A percentile compares a stretch with the other conserved stretches of the same genome.
phyloP scores from a whole-genome alignment of 2,113 vertebrate species.

The Chionodraco myersi region DNA sequence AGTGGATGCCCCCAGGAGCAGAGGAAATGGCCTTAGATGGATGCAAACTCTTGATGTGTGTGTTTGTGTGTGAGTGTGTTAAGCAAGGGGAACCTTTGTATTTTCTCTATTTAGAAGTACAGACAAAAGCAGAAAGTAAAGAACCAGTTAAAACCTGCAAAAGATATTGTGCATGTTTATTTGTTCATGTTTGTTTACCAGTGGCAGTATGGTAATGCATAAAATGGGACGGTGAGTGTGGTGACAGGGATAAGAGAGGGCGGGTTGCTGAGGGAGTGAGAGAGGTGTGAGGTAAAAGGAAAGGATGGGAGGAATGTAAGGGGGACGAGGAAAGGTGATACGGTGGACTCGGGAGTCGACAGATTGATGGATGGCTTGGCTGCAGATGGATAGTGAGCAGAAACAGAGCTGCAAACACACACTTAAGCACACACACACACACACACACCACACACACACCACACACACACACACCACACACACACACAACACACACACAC shows the following conservation, averaged over 20 bases:
- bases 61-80: not conserved
- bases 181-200: conserved; percentile 1
- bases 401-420: conserved; percentile 63
- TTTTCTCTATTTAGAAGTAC: not conserved
- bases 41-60: conserved; percentile 28
- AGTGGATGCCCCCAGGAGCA: conserved; percentile 59
- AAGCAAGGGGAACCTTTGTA: not conserved
- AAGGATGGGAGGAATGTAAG: conserved; percentile 71
- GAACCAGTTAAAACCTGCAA: not conserved
- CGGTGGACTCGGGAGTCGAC: conserved; percentile 69
- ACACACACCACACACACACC: too few relatives aligned
- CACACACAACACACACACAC: too few relatives aligned
- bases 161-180: conserved; percentile 5
- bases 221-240: conserved; percentile 52
- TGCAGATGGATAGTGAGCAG: conserved; percentile 67
- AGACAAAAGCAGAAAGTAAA: not conserved
- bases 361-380: conserved; percentile 81
- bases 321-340: conserved; percentile 73
- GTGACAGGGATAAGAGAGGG: conserved; percentile 55
- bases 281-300: conserved; percentile 70
- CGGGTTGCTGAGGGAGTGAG: conserved; percentile 7
- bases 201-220: conserved; percentile 27
- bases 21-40: conserved; percentile 42
- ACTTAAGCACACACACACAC: conserved; percentile 20
- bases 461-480: too few relatives aligned